Base-by-base conservation (phyloP, 2,797 vertebrate genomes). In the Cichlasoma orientale region DNA sequence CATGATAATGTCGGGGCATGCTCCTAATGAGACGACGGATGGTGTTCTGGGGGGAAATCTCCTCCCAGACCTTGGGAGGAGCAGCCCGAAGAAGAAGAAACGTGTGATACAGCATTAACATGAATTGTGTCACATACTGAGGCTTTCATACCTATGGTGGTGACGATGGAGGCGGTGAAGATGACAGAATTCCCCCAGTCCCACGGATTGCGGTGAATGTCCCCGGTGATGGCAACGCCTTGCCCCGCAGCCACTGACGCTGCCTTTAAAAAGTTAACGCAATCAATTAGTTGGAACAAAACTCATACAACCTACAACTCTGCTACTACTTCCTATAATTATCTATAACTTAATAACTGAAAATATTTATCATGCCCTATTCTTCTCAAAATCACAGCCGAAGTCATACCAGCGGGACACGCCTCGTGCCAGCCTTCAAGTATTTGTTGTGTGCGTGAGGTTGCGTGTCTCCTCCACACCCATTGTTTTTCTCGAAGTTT, bases 121-220 rank as follows among this genome's bases (percentile, higher is more conserved):
- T n/a, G 25, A 55, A 25, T 3, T 36, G 29, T 61, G 25, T 13
- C 18, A 3, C 19, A 41, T 10, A 50, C 4, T 56, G 55, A 29
- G 10, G 9, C 23, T 18, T 18, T 31, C 8, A 57, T 27, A 94
- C 98, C 98, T 1, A 99, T 99, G 13, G 98, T 99, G 56, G 98
- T 99, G 87, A 99, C 98, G 68, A 99, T 97, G 0, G 97, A 97
- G 79, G 97, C 97, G 77, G 98, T 97, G 78, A 99, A 99, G 83
- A 99, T 96, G 80, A 98, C 96, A 0, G 98, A 97, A 2, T 98
- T 99, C 0, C 90, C 92, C 98, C 98, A 99, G 71, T 97, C 97
- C 98, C 98, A 99, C 59, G 97, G 95, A 89, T 96, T 97, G 79
- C 96, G 97, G 9, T 95, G 93, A 13, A 92, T 95, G 54, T 98